phyloP scores from a whole-genome alignment of 1,140 invertebrate species.

The Parasteatoda tepidariorum region DNA sequence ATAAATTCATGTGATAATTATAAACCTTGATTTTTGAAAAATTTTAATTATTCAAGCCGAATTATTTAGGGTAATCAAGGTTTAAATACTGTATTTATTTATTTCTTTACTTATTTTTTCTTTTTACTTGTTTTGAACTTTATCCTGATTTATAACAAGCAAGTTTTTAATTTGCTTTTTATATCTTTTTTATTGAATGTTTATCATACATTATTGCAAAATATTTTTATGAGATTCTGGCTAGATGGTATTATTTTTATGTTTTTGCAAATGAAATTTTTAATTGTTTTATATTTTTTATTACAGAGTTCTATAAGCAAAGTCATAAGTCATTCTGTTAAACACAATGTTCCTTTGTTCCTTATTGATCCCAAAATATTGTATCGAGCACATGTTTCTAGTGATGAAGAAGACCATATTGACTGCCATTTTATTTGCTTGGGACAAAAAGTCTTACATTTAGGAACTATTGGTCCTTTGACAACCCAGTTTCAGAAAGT shows the following conservation, averaged over 20 bases:
- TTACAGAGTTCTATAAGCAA: constrained; percentile 37
- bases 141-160: too few relatives aligned
- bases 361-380: constrained; percentile 60
- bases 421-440: constrained; percentile 54
- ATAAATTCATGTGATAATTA: too few relatives aligned
- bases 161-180: too few relatives aligned
- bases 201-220: too few relatives aligned
- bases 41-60: too few relatives aligned
- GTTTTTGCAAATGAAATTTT: neutral
- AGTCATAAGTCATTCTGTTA: constrained; percentile 30
- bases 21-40: too few relatives aligned
- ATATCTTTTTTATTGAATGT: too few relatives aligned
- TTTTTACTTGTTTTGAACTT: too few relatives aligned
- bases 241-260: neutral
- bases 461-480: constrained; percentile 61
- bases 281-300: neutral
- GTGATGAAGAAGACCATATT: neutral
- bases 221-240: too few relatives aligned
- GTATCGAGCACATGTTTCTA: constrained; percentile 14
- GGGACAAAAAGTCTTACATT: constrained; percentile 56
- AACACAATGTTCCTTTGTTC: constrained; percentile 62
- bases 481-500: constrained; percentile 57
- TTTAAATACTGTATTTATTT: too few relatives aligned
- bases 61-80: too few relatives aligned
- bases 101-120: too few relatives aligned